Evolutionary conservation across 2,797 vertebrate genomes (phyloP).

Genomic region (Gastrophryne carolinensis): DNA sequence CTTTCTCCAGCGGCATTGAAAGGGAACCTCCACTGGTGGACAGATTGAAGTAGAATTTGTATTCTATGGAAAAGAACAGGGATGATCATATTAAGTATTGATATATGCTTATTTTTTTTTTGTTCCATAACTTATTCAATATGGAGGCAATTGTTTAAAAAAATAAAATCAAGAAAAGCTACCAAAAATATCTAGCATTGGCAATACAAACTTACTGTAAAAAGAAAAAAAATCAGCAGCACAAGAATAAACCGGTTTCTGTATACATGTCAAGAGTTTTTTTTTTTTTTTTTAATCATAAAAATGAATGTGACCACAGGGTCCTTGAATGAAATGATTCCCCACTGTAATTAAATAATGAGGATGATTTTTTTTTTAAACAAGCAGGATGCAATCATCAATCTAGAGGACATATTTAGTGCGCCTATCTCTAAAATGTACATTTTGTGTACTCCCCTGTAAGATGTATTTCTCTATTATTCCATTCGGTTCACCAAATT

Average conservation of each 20-base stretch:
- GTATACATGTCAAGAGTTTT: slow-evolving; percentile 63
- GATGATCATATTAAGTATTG: slow-evolving; percentile 54
- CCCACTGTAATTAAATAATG: slow-evolving; percentile 80
- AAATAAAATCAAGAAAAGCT: slow-evolving; percentile 56
- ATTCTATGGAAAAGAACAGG: slow-evolving; percentile 58
- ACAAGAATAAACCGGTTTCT: slow-evolving; percentile 67
- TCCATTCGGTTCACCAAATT: too few relatives aligned
- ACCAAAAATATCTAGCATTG: slow-evolving; percentile 65
- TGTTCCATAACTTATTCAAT: slow-evolving; percentile 56
- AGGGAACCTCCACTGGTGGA: neutral
- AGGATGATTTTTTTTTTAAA: slow-evolving; percentile 59
- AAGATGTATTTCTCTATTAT: too few relatives aligned
- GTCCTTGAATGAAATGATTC: slow-evolving; percentile 72
- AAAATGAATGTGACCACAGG: slow-evolving; percentile 67
- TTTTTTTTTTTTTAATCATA: slow-evolving; percentile 60
- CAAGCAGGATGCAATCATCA: slow-evolving; percentile 52
- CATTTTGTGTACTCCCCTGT: too few relatives aligned
- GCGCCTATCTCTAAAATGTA: slow-evolving; percentile 70
- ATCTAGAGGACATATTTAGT: slow-evolving; percentile 61
- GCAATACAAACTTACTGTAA: slow-evolving; percentile 61
- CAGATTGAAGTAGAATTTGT: slow-evolving; percentile 46
- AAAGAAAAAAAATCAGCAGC: slow-evolving; percentile 57
- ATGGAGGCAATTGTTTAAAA: slow-evolving; percentile 55
- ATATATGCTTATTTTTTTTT: slow-evolving; percentile 47
- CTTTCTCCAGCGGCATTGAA: neutral